Evolutionary conservation across 2,888 invertebrate genomes (phyloP), one percentile per base, ranked within the genome.

Genomic region (Pyrrhia umbra): DNA sequence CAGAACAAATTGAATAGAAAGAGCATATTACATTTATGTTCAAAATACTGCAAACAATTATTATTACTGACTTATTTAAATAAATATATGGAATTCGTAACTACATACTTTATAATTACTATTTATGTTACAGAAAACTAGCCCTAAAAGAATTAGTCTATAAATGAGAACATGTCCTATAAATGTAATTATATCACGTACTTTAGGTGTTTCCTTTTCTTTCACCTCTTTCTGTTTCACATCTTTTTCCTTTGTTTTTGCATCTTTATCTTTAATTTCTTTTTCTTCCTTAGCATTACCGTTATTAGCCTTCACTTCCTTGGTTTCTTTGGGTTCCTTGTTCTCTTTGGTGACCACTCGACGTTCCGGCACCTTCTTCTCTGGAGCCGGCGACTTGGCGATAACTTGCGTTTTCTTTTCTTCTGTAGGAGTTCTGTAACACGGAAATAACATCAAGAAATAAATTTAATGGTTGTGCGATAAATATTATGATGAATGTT

Each of bases 261-360:
- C 49, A 79, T 42, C 46, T 10, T 58, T 86, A 88, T 45, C 59
- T 13, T 74, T 76, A 20, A 18, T 37, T 37, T 75, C 77, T 47
- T 74, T 80, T 46, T 87, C 88, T 20, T 92, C 92, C 61, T 87
- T 90, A 13, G 66, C 52, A 47, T 63, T 85, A 15, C 72, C 75
- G 42, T 84, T 86, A 46, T 80, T 84, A 15, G 66, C 45, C 63
- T 88, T 91, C 0, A 62, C 50, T 18, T 91, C 90, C 65, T 90
- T 92, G 2, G 50, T 70, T 40, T 93, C 94, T 81, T 91, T 94
- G 21, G 90, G 88, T 60, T 93, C 93, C 58, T 93, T 92, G 68
- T 90, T 92, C 59, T 92, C 92, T 86, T 93, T 94, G 80, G 91
- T 90, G 30, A 88, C 23, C 0, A 77, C 46, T 16, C 89, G 88